A percentile compares a stretch with the other conserved stretches of the same genome.
phyloP scores from a whole-genome alignment of 2,113 vertebrate species.

The Leptobrachium ailaonicum region DNA sequence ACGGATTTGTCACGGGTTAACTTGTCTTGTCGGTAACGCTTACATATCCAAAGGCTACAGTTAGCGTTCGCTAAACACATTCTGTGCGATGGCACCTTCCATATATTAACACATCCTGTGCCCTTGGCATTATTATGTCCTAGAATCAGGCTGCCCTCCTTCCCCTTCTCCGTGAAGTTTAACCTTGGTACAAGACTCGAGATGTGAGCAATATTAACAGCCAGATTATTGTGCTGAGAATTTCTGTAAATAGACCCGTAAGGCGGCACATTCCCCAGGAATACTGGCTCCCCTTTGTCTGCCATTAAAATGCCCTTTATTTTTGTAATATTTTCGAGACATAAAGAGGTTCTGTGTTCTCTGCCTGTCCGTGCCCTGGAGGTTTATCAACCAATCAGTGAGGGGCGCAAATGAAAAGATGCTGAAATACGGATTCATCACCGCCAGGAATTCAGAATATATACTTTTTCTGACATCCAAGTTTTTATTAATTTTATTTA shows the following conservation, averaged over 20 bases:
- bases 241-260: constrained; percentile 29
- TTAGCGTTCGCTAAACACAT: too few species aligned
- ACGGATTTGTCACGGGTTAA: too few species aligned
- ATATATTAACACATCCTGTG: too few species aligned
- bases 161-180: too few species aligned
- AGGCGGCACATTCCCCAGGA: constrained; percentile 5
- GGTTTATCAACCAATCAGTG: not conserved
- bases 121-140: too few species aligned
- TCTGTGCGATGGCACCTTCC: too few species aligned
- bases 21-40: too few species aligned
- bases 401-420: constrained; percentile 10
- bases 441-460: not conserved
- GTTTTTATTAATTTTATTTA: too few species aligned
- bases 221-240: constrained; percentile 15
- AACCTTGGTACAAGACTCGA: not conserved
- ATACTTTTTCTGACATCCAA: constrained; percentile 16
- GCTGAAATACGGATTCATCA: constrained; percentile 11
- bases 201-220: constrained; percentile 30
- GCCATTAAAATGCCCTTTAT: constrained; percentile 1
- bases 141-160: too few species aligned
- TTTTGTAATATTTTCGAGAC: constrained; percentile 11
- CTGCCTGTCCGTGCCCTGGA: not conserved
- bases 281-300: constrained; percentile 28
- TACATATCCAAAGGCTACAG: too few species aligned
- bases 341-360: constrained; percentile 22